Percentiles rank a stretch among this genome's conserved stretches.
phyloP scores from a whole-genome alignment of 2,888 invertebrate genomes.

The Ochropleura leucogaster region DNA sequence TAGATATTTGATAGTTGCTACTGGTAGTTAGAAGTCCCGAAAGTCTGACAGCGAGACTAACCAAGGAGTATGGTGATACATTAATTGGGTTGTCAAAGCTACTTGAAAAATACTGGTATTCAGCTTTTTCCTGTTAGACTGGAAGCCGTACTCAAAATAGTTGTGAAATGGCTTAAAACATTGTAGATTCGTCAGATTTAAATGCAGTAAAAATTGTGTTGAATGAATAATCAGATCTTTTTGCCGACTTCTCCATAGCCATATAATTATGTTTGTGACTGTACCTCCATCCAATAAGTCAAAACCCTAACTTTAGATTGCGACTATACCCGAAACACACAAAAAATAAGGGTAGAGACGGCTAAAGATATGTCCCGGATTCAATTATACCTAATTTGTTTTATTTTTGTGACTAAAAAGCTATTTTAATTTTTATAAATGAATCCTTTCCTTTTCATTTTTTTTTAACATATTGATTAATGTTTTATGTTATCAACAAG shows the following conservation, averaged over 20 bases:
- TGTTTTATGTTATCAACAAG: slow-evolving; percentile 33
- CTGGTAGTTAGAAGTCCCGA: not conserved
- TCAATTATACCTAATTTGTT: slow-evolving; percentile 31
- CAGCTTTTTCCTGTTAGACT: not conserved
- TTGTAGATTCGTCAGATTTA: not conserved
- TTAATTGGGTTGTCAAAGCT: not conserved
- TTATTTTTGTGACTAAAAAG: slow-evolving; percentile 46
- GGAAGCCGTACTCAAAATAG: not conserved
- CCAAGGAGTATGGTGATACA: not conserved
- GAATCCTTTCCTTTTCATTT: slow-evolving; percentile 46
- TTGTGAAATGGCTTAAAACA: not conserved
- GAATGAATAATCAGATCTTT: not conserved
- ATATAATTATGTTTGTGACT: not conserved
- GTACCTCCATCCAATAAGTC: slow-evolving; percentile 47
- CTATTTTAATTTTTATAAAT: slow-evolving; percentile 35
- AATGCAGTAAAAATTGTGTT: not conserved
- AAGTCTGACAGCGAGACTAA: not conserved
- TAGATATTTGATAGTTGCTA: not conserved
- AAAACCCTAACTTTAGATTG: slow-evolving; percentile 18
- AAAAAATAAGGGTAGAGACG: slow-evolving; percentile 1
- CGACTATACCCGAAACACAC: slow-evolving; percentile 9
- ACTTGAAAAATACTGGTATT: not conserved
- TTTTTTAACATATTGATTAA: slow-evolving; percentile 41
- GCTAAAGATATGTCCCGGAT: slow-evolving; percentile 16
- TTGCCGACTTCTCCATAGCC: not conserved